These are phyloP conservation scores for Acanthoscelides obtectus DNA, from an alignment of 2,888 invertebrate genomes.

Conservation along the genomic window DNA sequence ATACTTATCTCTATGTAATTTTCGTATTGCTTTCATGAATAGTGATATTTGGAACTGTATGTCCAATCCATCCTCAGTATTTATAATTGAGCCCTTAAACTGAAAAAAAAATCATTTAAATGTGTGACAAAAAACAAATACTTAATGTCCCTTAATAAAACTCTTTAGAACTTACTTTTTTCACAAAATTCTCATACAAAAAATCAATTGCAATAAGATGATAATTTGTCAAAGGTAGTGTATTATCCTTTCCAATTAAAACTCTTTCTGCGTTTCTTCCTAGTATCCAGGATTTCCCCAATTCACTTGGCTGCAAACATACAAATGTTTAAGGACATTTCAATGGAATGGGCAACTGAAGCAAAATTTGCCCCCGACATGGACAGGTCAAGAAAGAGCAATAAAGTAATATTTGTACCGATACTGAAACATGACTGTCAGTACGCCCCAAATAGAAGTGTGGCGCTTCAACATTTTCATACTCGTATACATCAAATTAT, in stretches of 20 bases:
- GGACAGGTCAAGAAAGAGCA: too few relatives aligned
- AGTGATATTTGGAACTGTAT: slow-evolving; percentile 32
- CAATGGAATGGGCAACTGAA: not conserved
- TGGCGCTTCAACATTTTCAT: too few relatives aligned
- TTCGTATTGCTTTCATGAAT: slow-evolving; percentile 31
- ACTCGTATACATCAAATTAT: too few relatives aligned
- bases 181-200: slow-evolving; percentile 32
- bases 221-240: slow-evolving; percentile 26
- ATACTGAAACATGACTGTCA: too few relatives aligned
- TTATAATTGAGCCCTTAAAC: slow-evolving; percentile 38
- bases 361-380: too few relatives aligned
- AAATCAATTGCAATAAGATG: slow-evolving; percentile 34
- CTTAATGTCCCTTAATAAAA: too few relatives aligned
- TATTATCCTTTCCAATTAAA: slow-evolving; percentile 17
- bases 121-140: too few relatives aligned
- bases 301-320: slow-evolving; percentile 18
- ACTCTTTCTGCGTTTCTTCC: slow-evolving; percentile 21
- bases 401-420: too few relatives aligned
- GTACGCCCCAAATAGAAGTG: too few relatives aligned
- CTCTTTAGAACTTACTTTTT: slow-evolving; percentile 30
- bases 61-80: slow-evolving; percentile 37
- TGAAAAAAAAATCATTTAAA: too few relatives aligned
- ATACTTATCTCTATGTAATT: slow-evolving; percentile 14
- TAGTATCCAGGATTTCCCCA: slow-evolving; percentile 23
- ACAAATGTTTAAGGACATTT: not conserved